phyloP scores from a whole-genome alignment of 2,888 invertebrate genomes.

The Agriopis leucophaearia region DNA sequence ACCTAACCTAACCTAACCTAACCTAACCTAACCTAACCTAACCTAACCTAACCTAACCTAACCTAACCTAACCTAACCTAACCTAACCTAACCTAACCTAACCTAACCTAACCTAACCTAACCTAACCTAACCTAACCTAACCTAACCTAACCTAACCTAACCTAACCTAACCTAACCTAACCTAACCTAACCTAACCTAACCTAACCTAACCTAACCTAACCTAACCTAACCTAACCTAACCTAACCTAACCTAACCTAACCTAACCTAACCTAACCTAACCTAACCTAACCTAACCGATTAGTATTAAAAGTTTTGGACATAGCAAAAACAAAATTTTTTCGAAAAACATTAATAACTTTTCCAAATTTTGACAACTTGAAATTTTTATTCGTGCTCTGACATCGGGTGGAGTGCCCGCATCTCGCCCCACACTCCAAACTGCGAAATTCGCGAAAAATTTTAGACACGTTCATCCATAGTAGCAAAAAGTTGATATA shows the following conservation, averaged over 20 bases:
- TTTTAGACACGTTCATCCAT: too few species aligned
- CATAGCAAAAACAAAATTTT: too few species aligned
- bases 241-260: slow-evolving; percentile 8
- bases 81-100: slow-evolving; percentile 15
- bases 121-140: slow-evolving; percentile 43
- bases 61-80: slow-evolving; percentile 13
- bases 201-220: slow-evolving; percentile 8
- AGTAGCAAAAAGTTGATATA: too few species aligned
- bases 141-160: slow-evolving; percentile 43
- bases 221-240: slow-evolving; percentile 8
- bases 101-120: slow-evolving; percentile 29
- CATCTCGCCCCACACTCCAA: too few species aligned
- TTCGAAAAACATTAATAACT: too few species aligned
- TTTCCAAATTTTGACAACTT: too few species aligned
- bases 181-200: slow-evolving; percentile 8
- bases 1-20: slow-evolving; percentile 27
- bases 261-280: slow-evolving; percentile 8
- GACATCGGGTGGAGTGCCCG: too few species aligned
- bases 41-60: slow-evolving; percentile 13
- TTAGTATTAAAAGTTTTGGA: too few species aligned
- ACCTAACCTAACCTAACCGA: slow-evolving; percentile 5
- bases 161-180: not conserved
- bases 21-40: slow-evolving; percentile 17
- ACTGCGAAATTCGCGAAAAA: too few species aligned
- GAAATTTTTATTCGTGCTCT: too few species aligned